Conservation (phyloP, 2,797 vertebrate species). For the Sebastes oblongus region DNA sequence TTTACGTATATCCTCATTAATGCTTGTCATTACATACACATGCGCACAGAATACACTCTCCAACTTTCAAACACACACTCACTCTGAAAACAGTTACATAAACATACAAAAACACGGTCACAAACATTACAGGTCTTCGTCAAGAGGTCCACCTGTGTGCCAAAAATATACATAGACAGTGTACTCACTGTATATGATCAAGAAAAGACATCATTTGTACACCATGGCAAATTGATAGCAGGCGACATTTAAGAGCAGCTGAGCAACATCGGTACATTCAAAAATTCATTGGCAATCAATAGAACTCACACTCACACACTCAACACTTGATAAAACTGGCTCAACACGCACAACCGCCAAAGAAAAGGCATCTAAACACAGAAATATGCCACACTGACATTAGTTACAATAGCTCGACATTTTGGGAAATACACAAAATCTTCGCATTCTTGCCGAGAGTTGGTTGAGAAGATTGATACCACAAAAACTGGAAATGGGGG, state of each 20-base stretch:
- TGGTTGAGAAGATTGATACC: background rate
- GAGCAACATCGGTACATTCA: constrained; percentile 82
- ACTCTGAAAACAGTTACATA: constrained; percentile 59
- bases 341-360: constrained; percentile 43
- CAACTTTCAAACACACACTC: constrained; percentile 33
- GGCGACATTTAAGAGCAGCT: constrained; percentile 78
- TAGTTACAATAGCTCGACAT: constrained; percentile 23
- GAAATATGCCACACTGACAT: constrained; percentile 29
- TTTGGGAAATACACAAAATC: constrained; percentile 16
- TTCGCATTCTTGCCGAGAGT: background rate
- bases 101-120: constrained; percentile 74
- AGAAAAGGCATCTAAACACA: constrained; percentile 46
- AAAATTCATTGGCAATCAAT: constrained; percentile 61
- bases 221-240: constrained; percentile 78
- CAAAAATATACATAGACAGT: constrained; percentile 76
- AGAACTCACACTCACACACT: constrained; percentile 50
- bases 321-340: constrained; percentile 50
- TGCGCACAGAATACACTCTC: constrained; percentile 54
- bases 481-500: background rate
- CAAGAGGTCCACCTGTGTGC: constrained; percentile 72
- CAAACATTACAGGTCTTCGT: constrained; percentile 70
- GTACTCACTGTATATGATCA: constrained; percentile 48
- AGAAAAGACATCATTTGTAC: constrained; percentile 80
- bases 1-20: constrained; percentile 59
- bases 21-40: constrained; percentile 53